Evolutionary conservation across 2,888 invertebrate genomes (phyloP).

Genomic region (Parasteatoda lunata): DNA sequence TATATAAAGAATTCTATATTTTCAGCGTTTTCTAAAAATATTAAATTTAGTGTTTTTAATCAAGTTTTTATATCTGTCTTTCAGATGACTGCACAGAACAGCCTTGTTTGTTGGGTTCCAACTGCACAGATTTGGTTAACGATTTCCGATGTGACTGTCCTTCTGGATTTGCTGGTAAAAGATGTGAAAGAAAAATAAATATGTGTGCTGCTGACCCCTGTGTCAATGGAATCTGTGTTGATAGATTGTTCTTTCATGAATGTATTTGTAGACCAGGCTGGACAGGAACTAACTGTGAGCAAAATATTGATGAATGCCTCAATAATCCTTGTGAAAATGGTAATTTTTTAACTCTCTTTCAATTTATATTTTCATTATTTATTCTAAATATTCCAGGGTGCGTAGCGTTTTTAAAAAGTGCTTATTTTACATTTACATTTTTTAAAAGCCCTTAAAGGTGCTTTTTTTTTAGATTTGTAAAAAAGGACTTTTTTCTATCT

Average conservation of each 20-base stretch:
- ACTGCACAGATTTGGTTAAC: conserved; percentile 94
- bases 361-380: too few relatives aligned
- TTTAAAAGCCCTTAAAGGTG: background rate
- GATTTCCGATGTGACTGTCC: conserved; percentile 96
- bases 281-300: conserved; percentile 85
- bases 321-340: conserved; percentile 92
- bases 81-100: conserved; percentile 91
- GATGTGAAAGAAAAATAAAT: conserved; percentile 96
- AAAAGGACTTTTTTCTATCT: too few relatives aligned
- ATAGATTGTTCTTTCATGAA: conserved; percentile 87
- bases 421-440: too few relatives aligned
- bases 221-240: conserved; percentile 93
- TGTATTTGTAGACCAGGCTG: conserved; percentile 95
- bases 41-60: background rate
- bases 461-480: background rate
- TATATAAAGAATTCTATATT: too few relatives aligned
- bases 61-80: background rate
- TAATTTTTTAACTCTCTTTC: background rate
- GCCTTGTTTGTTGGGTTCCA: conserved; percentile 91
- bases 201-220: conserved; percentile 92
- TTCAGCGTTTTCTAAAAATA: too few relatives aligned
- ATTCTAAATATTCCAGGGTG: too few relatives aligned
- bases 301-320: conserved; percentile 92
- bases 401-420: too few relatives aligned
- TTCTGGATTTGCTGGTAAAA: conserved; percentile 94